Evolutionary conservation across 2,113 vertebrate species (phyloP), one percentile per base, ranked within the genome.

Genomic region (Cyprinus carpio): DNA sequence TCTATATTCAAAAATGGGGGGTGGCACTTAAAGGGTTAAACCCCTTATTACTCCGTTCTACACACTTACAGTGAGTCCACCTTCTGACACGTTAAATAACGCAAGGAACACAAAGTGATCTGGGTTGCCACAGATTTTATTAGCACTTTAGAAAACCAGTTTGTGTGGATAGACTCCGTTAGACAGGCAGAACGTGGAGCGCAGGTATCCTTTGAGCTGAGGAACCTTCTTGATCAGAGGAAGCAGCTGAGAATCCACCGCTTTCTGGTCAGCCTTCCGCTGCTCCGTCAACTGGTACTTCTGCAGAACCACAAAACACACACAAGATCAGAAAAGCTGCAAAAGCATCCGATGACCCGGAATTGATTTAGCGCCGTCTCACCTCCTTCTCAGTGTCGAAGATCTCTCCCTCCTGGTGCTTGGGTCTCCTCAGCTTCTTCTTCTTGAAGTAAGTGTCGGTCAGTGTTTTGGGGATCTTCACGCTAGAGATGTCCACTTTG

Each of bases 351-450:
- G 13, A 27, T 15, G 27, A 3, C 7, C 64, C 0, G 27, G 15
- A 3, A 31, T 10, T 1, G 27, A 18, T 34, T 2, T 0, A 23
- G 2, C 2, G 0, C 54, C 0, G 8, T 34, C 64, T 56, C 82
- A 98, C 98, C 92, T 98, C 98, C 86, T 98, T 99, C 74, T 99
- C 97, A 0, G 97, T 99, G 88, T 99, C 97, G 72, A 99, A 99
- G 92, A 99, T 99, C 93, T 99, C 98, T 2, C 98, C 98, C 86
- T 99, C 98, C 92, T 99, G 98, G 91, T 99, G 98, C 81, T 96
- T 95, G 86, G 98, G 97, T 87, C 94, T 97, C 77, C 96, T 94
- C 91, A 99, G 95, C 94, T 89, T 96, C 96, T 98, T 99, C 96
- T 99, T 99, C 94, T 99, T 99, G 81, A 99, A 99, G 91, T 99